These are phyloP conservation scores for Euleptes europaea DNA, from an alignment of 2,113 vertebrate genomes.

Conservation along the genomic window DNA sequence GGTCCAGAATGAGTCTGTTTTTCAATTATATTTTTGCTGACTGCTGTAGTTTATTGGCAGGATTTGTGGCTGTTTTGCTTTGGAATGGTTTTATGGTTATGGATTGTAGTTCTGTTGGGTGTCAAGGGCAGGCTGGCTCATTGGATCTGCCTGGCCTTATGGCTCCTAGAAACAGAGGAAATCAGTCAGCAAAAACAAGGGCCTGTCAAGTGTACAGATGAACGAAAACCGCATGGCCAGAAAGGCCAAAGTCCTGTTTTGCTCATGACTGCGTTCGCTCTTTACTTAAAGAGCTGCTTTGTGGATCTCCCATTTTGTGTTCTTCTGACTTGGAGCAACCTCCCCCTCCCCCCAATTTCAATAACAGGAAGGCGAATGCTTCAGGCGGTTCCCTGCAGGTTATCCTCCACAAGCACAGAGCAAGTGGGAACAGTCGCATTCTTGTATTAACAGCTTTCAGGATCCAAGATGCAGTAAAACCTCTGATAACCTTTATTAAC, in stretches of 20 bases:
- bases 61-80: conserved; percentile 55
- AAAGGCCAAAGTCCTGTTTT: neutral
- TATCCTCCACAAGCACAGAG: neutral
- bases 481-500: too few species aligned
- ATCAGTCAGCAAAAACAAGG: conserved; percentile 22
- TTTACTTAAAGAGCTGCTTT: neutral
- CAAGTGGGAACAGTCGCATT: neutral
- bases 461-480: too few species aligned
- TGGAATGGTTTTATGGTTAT: conserved; percentile 37
- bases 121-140: conserved; percentile 44
- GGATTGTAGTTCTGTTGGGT: conserved; percentile 48
- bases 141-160: conserved; percentile 49
- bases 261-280: neutral
- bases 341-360: neutral
- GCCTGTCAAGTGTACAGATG: neutral
- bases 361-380: neutral
- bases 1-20: conserved; percentile 20
- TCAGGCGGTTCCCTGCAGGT: neutral
- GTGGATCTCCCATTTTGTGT: neutral
- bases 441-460: too few species aligned
- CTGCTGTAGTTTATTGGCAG: conserved; percentile 45
- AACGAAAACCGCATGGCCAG: neutral
- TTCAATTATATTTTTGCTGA: conserved; percentile 24
- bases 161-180: conserved; percentile 38
- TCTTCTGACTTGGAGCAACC: neutral